Conservation (phyloP, 1,140 invertebrate species). For the Myzus persicae region DNA sequence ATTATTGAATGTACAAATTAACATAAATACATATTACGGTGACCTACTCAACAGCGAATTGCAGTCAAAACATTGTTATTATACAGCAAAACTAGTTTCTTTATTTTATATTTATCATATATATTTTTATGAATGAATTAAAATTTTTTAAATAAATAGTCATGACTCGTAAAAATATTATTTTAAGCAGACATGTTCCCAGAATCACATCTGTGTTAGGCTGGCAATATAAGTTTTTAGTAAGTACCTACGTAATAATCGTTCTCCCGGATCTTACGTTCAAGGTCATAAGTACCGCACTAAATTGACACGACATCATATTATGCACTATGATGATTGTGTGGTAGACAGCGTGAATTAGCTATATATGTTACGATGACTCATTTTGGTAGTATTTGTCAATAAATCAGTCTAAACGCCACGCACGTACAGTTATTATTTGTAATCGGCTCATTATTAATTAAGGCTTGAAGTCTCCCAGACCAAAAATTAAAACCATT, state of each 20-base stretch:
- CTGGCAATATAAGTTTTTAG: not conserved
- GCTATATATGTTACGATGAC: not conserved
- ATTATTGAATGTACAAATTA: not conserved
- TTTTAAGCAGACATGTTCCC: not conserved
- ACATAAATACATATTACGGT: not conserved
- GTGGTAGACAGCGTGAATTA: not conserved
- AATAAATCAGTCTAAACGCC: too few species aligned
- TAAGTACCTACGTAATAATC: not conserved
- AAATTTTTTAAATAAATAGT: not conserved
- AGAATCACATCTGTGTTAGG: not conserved
- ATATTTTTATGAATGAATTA: not conserved
- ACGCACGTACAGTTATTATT: too few species aligned
- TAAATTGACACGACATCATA: not conserved
- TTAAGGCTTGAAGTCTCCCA: too few species aligned
- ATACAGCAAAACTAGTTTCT: not conserved
- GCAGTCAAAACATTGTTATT: not conserved
- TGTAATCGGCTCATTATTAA: too few species aligned
- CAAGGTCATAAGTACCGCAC: not conserved
- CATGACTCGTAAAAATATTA: not conserved
- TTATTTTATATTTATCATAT: not conserved
- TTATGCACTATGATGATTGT: not conserved
- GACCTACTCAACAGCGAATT: not conserved
- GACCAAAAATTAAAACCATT: too few species aligned
- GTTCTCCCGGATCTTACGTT: conserved; percentile 11
- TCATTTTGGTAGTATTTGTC: not conserved